Conservation (phyloP, 37 sponge, comb jelly and placozoan species). For the Oopsacas minuta region DNA sequence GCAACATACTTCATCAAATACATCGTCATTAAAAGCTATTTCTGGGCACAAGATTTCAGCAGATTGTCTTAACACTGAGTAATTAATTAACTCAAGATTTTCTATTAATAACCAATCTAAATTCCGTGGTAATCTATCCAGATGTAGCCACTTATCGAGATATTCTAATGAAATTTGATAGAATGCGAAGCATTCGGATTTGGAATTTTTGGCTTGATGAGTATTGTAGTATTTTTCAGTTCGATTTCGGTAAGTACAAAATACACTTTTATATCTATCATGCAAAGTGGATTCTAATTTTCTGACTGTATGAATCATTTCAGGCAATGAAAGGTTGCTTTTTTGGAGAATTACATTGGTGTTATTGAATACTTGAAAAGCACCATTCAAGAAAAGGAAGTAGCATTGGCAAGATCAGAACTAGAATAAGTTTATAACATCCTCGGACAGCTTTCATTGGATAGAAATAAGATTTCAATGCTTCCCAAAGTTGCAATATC, state of each 20-base stretch:
- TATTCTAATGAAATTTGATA: background rate
- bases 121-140: background rate
- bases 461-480: slow-evolving; percentile 2
- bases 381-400: background rate
- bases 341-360: background rate
- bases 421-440: background rate
- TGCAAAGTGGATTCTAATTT: background rate
- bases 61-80: background rate
- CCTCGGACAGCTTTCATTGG: background rate
- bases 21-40: background rate
- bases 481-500: background rate
- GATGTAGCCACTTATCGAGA: background rate
- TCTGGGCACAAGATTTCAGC: background rate
- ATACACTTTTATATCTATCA: background rate
- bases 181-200: background rate
- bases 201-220: background rate
- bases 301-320: background rate
- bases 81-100: background rate
- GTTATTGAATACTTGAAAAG: background rate
- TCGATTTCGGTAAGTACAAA: too few species aligned
- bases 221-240: too few species aligned
- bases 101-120: slow-evolving; percentile 17
- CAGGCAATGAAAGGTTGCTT: background rate
- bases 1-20: background rate
- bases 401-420: background rate